Evolutionary conservation across 2,113 vertebrate species (phyloP).

Genomic region (Brienomyrus longianalis): DNA sequence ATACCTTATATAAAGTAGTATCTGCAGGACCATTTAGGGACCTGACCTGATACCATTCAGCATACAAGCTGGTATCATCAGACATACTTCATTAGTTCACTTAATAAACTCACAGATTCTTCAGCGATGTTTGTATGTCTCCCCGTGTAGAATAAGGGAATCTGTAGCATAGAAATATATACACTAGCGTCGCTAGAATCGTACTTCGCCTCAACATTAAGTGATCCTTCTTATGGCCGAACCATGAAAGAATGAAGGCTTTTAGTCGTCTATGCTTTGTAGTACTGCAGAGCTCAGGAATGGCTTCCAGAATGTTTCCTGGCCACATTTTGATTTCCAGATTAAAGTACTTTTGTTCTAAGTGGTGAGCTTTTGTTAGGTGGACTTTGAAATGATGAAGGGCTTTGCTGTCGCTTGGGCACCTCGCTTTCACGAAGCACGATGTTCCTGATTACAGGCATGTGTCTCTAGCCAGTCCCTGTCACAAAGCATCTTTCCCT

Average conservation of each 20-base stretch:
- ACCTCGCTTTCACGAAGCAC: not conserved
- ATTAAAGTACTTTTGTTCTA: slow-evolving; percentile 63
- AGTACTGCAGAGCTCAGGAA: not conserved
- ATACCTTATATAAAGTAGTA: not conserved
- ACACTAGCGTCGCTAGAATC: not conserved
- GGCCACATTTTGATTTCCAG: slow-evolving; percentile 52
- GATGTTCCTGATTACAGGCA: not conserved
- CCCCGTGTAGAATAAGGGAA: not conserved
- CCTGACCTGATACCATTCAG: not conserved
- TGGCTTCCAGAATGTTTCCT: slow-evolving; percentile 46
- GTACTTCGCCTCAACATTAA: not conserved
- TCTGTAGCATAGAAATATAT: not conserved
- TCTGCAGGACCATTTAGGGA: not conserved
- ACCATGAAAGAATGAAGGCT: not conserved
- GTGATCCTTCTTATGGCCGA: not conserved
- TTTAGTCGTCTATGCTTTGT: not conserved
- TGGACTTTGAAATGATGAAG: slow-evolving; percentile 66
- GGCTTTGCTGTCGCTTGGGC: slow-evolving; percentile 39
- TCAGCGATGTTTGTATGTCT: not conserved
- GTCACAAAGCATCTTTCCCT: not conserved
- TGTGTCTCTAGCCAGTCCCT: not conserved
- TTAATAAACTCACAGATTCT: not conserved
- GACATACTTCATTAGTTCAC: not conserved
- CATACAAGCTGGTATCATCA: not conserved
- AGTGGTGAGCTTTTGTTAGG: slow-evolving; percentile 61